Base-by-base conservation (phyloP, 2,797 vertebrate species). In the Halcyon leucocephala region DNA sequence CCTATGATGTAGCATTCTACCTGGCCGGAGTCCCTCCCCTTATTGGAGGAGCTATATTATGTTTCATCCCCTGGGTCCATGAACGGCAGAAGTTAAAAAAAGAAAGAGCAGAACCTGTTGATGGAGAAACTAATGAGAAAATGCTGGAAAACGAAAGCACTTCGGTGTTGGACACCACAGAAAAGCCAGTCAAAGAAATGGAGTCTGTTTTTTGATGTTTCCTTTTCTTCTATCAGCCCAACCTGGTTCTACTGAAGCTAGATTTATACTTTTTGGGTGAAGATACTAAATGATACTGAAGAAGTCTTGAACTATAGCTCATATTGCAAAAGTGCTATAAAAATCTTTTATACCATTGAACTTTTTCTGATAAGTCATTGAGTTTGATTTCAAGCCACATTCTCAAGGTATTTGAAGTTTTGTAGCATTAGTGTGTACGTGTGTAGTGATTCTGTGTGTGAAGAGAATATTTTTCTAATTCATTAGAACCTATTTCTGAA, bases 21-120 rank as follows among this genome's bases (percentile, higher is more conserved):
- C 98, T 99, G 93, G 99, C 99, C 1, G 99, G 99, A 6, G 97
- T 99, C 78, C 99, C 99, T 7, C 99, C 99, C 2, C 97, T 99
- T 54, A 67, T 99, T 8, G 99, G 99, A 1, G 99, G 99, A n/a
- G 95, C 97, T 7, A 76, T 99, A 74, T 97, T 99, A 26, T 99
- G 99, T 64, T 95, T 98, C 65, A 99, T 99, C 62, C 99, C 99
- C 6, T 99, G 99, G 99, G 98, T 99, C 85, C 99, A 99, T 6
- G 97, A 97, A 82, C 97, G 97, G 66, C 97, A 97, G 90, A 98
- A 97, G 81, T 91, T 81, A 17, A 97, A 96, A 94, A 97, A 96
- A 95, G 94, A 96, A 41, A 80, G 54, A 77, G 70, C 89, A 84
- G 97, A 97, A 57, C 65, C 93, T 54, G 60, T 86, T 26, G 97